phyloP scores from a whole-genome alignment of 1,140 invertebrate genomes.

The Leucophenga varia region DNA sequence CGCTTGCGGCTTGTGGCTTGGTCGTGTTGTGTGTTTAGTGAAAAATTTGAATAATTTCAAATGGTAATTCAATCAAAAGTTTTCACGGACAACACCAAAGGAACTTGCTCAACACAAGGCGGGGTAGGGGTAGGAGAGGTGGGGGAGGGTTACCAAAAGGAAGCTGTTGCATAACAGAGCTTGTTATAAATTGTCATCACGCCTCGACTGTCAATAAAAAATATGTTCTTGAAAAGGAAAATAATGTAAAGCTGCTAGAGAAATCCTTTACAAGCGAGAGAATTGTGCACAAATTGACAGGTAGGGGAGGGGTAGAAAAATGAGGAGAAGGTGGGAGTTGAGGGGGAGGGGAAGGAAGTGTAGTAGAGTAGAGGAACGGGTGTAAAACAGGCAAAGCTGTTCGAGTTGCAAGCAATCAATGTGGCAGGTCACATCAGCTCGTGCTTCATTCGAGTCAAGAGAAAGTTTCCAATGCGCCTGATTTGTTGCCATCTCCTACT shows the following conservation, averaged over 20 bases:
- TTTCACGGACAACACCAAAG: conserved; percentile 3
- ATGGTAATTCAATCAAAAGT: conserved; percentile 37
- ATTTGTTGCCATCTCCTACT: conserved; percentile 2
- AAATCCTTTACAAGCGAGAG: conserved; percentile 3
- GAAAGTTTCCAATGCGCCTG: too few relatives aligned
- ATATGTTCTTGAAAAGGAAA: neutral
- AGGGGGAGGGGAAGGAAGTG: too few relatives aligned
- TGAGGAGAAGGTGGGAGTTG: too few relatives aligned
- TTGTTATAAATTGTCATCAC: conserved; percentile 9
- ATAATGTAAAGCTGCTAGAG: neutral
- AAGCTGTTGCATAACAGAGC: conserved; percentile 19
- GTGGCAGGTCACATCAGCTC: too few relatives aligned
- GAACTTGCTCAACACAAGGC: neutral
- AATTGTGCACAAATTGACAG: too few relatives aligned
- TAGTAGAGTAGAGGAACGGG: too few relatives aligned
- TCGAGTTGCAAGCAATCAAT: too few relatives aligned
- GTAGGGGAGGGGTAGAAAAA: too few relatives aligned
- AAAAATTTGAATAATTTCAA: conserved; percentile 26
- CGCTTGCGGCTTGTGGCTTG: conserved; percentile 9
- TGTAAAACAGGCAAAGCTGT: too few relatives aligned
- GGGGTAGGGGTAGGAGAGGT: neutral
- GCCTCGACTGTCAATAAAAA: conserved; percentile 9
- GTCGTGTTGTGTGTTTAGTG: neutral
- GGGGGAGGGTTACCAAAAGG: too few relatives aligned
- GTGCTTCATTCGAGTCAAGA: too few relatives aligned